Base-by-base conservation (phyloP, 2,888 invertebrate genomes). In the Crocallis elinguaria region DNA sequence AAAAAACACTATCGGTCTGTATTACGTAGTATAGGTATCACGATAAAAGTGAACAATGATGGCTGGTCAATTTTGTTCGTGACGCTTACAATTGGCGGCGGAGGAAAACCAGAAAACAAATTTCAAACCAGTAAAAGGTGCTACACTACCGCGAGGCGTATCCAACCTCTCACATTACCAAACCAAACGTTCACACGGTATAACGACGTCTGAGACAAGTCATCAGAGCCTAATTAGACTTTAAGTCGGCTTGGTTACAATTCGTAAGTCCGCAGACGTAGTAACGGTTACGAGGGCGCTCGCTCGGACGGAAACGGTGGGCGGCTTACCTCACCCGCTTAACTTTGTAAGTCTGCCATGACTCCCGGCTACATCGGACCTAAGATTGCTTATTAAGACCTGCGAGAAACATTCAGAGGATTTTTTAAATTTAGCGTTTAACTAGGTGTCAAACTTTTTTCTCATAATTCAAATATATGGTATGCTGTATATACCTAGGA, bases 191-290 rank as follows among this genome's bases (percentile, higher is more conserved):
- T 37, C 7, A 12, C n/a, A 35, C 30, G 27, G 38, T 49, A 35
- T 38, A 41, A 54, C 53, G 42, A 57, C 49, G 36, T 53, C 57
- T 46, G 45, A 49, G 49, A 50, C 49, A 62, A 64, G 64, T 65
- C 61, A 57, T 59, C 63, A 66, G 44, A 46, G 11, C 65, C 64
- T 75, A 71, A 73, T 69, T 64, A 67, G 60, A 66, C 65, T 72
- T 66, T 65, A 66, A 73, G 76, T 71, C 67, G 74, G 75, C 71
- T 75, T 69, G 71, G 79, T 78, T 77, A 82, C 85, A 84, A 80
- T 86, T 82, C 82, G 82, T 82, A 85, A 90, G 86, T 88, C 88
- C 77, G 81, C 88, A 91, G 91, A 90, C 91, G 81, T 86, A 88
- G 88, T 90, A 90, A 91, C 84, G 85, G 82, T 89, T 86, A 88